A percentile compares a stretch with the other conserved stretches of the same genome.
Conservation (phyloP, 1,140 invertebrate species). For the Reticulitermes speratus region DNA sequence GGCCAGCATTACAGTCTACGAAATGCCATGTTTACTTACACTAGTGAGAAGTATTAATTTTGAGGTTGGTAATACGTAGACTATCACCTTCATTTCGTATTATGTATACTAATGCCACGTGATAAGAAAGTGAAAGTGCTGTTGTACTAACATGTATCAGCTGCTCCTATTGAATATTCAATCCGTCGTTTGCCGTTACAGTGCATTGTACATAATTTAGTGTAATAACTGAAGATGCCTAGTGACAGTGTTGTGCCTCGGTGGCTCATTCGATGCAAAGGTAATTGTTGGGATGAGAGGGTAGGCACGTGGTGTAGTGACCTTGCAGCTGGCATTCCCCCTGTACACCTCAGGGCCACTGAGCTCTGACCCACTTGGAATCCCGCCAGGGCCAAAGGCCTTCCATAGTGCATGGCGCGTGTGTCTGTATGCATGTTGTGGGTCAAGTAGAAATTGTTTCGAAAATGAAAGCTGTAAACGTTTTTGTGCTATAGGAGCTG, state of each 20-base stretch:
- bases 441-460: no score
- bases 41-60: no score
- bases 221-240: neutral
- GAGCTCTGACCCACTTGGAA: slow-evolving; percentile 1
- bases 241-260: neutral
- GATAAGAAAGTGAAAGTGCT: neutral
- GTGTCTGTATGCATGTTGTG: neutral
- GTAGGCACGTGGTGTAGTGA: neutral
- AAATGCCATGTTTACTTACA: neutral
- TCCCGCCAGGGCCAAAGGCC: neutral
- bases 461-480: neutral
- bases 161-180: no score
- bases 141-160: no score
- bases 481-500: neutral
- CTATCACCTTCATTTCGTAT: neutral
- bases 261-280: neutral
- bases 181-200: no score
- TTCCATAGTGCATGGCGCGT: neutral
- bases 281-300: neutral
- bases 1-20: neutral
- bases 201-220: no score
- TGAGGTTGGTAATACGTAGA: neutral
- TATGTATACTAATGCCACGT: neutral
- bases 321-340: neutral
- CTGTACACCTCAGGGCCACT: neutral